Evolutionary conservation across 2,113 vertebrate genomes (phyloP).

Genomic region (Prinia subflava): DNA sequence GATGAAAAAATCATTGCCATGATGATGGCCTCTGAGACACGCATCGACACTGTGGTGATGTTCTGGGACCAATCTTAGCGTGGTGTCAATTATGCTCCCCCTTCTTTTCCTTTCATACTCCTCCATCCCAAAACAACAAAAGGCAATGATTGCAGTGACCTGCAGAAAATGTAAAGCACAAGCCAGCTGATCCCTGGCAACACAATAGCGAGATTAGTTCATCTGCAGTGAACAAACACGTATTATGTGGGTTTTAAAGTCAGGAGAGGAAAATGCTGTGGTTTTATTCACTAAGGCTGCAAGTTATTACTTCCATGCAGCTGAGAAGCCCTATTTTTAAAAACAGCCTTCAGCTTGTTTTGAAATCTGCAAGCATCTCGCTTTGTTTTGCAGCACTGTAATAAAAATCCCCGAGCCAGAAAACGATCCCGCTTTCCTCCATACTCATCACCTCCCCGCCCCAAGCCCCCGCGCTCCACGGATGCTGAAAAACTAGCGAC

Average conservation of each 20-base stretch:
- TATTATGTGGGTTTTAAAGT: constrained; percentile 50
- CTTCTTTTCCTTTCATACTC: neutral
- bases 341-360: constrained; percentile 38
- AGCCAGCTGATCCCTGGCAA: constrained; percentile 51
- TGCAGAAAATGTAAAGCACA: constrained; percentile 53
- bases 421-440: neutral
- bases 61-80: neutral
- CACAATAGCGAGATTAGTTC: constrained; percentile 43
- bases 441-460: neutral
- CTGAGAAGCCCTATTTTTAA: constrained; percentile 14
- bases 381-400: constrained; percentile 25
- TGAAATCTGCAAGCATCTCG: constrained; percentile 16
- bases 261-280: constrained; percentile 38
- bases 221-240: constrained; percentile 37
- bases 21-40: accelerated
- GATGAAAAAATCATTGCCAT: neutral
- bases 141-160: constrained; percentile 39
- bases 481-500: neutral
- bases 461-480: neutral
- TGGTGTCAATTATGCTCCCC: neutral
- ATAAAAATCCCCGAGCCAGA: neutral
- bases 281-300: constrained; percentile 31
- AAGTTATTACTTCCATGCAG: constrained; percentile 45
- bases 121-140: constrained; percentile 20
- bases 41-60: neutral